Conservation (phyloP, 2,888 invertebrate genomes). For the Sarcophaga carnaria region DNA sequence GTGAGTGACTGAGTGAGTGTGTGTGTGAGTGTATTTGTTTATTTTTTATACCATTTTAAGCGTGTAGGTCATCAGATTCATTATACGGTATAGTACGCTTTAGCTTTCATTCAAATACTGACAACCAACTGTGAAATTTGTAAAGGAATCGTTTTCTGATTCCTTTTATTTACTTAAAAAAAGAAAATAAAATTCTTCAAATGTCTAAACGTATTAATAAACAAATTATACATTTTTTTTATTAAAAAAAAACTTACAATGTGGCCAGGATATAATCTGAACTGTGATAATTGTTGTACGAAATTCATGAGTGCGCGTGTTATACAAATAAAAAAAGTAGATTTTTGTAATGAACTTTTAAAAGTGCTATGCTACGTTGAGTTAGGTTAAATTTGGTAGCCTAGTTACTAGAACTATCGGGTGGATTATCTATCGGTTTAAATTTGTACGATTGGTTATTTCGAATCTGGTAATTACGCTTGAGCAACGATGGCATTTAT, state of each 20-base stretch:
- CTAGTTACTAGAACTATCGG: too few species aligned
- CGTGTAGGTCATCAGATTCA: constrained; percentile 46
- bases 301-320: constrained; percentile 34
- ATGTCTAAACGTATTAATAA: neutral
- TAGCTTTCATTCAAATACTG: constrained; percentile 29
- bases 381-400: too few species aligned
- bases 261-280: neutral
- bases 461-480: too few species aligned
- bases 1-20: too few species aligned
- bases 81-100: constrained; percentile 2
- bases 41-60: constrained; percentile 15
- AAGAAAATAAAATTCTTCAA: neutral
- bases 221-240: constrained; percentile 3
- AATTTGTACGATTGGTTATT: too few species aligned
- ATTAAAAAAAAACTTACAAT: neutral
- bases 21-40: constrained; percentile 17
- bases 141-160: constrained; percentile 20
- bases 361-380: too few species aligned
- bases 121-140: constrained; percentile 54
- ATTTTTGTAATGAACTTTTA: too few species aligned
- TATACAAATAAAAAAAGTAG: neutral
- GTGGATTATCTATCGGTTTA: too few species aligned
- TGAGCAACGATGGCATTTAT: neutral
- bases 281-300: constrained; percentile 54
- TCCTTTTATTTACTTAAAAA: neutral